Conservation (phyloP, 2,888 invertebrate genomes). For the Cepaea hortensis region DNA sequence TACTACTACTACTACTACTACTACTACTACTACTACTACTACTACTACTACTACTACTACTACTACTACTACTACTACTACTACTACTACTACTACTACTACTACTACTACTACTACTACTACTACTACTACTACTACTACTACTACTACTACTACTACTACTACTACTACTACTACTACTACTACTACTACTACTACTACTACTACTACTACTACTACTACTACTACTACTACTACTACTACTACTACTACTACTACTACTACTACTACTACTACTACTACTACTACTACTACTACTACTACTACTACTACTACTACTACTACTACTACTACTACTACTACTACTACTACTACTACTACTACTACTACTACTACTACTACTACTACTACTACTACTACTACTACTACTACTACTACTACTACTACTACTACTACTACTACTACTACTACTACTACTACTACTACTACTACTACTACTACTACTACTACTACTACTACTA, state of each 20-base stretch:
- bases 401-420: background rate
- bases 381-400: conserved; percentile 6
- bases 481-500: background rate
- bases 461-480: background rate
- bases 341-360: background rate
- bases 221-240: conserved; percentile 19
- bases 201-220: conserved; percentile 7
- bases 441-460: background rate
- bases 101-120: background rate
- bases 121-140: background rate
- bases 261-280: background rate
- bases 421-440: background rate
- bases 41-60: too few relatives aligned
- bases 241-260: conserved; percentile 19
- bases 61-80: background rate
- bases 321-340: conserved; percentile 6
- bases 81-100: conserved; percentile 49
- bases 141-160: background rate
- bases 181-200: conserved; percentile 21
- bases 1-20: conserved; percentile 38
- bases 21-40: conserved; percentile 46
- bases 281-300: background rate
- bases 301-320: conserved; percentile 13
- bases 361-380: conserved; percentile 5
- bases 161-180: background rate